phyloP scores from a whole-genome alignment of 1,140 invertebrate genomes.

The Alviniconcha marisindica region DNA sequence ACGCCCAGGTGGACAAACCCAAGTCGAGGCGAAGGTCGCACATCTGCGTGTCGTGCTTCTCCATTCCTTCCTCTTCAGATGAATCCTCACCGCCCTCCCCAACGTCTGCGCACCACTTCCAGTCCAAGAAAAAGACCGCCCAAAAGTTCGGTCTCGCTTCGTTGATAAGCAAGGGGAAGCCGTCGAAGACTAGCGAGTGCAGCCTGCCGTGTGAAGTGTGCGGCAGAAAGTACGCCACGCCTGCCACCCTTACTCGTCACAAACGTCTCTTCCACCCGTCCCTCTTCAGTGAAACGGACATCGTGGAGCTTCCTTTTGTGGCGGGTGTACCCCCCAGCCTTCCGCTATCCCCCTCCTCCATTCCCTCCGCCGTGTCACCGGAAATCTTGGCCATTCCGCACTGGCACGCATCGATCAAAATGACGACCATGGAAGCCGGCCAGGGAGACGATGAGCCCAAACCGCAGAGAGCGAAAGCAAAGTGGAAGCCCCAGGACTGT shows the following conservation, averaged over 20 bases:
- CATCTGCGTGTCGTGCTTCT: neutral
- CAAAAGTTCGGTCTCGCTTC: no score
- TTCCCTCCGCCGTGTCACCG: neutral
- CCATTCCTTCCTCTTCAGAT: neutral
- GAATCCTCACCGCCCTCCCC: neutral
- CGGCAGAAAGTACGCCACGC: neutral
- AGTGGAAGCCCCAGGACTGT: no score
- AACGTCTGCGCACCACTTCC: no score
- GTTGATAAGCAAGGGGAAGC: neutral
- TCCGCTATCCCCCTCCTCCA: neutral
- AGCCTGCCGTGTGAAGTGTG: constrained; percentile 1
- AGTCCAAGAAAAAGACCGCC: neutral
- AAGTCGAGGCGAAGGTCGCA: neutral
- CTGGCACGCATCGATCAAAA: no score
- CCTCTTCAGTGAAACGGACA: neutral
- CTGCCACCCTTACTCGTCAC: constrained; percentile 9
- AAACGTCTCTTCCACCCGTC: constrained; percentile 30
- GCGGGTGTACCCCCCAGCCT: neutral
- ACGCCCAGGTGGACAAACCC: neutral
- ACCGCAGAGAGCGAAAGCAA: no score
- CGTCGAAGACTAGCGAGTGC: neutral
- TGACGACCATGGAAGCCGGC: no score
- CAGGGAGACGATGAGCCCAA: no score
- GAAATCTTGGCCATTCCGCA: neutral
- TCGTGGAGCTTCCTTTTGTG: neutral